Evolutionary conservation across 2,888 invertebrate species (phyloP), one percentile per base, ranked within the genome.

Genomic region (Cloeon dipterum): DNA sequence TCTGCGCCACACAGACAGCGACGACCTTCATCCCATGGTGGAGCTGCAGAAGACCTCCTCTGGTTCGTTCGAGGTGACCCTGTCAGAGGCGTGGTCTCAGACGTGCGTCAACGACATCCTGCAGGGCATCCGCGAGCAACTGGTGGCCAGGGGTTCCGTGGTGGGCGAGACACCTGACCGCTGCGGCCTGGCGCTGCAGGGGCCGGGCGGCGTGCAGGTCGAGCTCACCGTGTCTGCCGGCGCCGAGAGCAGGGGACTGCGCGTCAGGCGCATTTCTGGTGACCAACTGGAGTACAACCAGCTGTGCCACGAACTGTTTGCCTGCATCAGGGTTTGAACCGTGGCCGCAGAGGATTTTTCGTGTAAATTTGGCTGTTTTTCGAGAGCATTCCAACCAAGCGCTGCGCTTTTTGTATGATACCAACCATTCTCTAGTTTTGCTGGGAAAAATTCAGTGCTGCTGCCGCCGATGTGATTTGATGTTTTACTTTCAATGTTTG

Each of bases 271-370:
- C 50, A 81, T 88, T 47, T 83, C 83, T 1, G 86, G 86, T 4
- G 86, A 88, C 56, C 81, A 81, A 55, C 63, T 75, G 46, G 81
- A 83, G 51, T 86, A 85, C 51, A 81, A 79, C 42, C 79, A 82
- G 54, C 63, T 86, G 26, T 86, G 86, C 55, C 78, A 83, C 52
- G 82, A 85, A 57, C 58, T 88, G 47, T 81, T 86, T 41, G 79
- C 79, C 35, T 82, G 81, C 52, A 72, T 86, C 62, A 77, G 38
- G n/a, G 29, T 29, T 7, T 29, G 16, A 29, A 11, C 5, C 29
- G 16, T 29, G 29, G 5, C 5, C n/a, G 16, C 16, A n/a, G n/a
- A n/a, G n/a, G n/a, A n/a, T n/a, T n/a, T n/a, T n/a, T n/a, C n/a
- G n/a, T 8, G 5, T 29, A n/a, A 21, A 29, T 14, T 7, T 29